phyloP scores from a whole-genome alignment of 2,888 invertebrate genomes.

The Frankliniella fusca region DNA sequence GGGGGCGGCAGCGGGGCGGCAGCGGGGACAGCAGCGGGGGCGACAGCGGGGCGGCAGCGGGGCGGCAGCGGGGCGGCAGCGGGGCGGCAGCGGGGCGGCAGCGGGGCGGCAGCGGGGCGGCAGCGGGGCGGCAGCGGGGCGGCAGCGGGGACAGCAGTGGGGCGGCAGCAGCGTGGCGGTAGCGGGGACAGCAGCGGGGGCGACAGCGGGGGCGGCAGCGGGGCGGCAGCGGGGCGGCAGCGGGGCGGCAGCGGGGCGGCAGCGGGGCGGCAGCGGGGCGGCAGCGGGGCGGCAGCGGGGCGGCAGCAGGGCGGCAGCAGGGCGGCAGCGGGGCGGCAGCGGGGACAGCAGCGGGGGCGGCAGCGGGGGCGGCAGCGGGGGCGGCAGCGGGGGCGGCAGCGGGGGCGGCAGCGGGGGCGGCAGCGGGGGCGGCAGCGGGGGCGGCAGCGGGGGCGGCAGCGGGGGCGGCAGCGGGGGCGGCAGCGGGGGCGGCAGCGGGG shows the following conservation, averaged over 20 bases:
- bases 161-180: too few relatives aligned
- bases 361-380: background rate
- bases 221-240: too few relatives aligned
- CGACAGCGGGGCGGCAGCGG: too few relatives aligned
- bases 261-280: too few relatives aligned
- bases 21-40: too few relatives aligned
- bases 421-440: background rate
- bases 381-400: background rate
- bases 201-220: too few relatives aligned
- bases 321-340: background rate
- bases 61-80: background rate
- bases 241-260: too few relatives aligned
- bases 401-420: background rate
- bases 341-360: background rate
- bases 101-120: background rate
- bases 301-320: too few relatives aligned
- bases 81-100: background rate
- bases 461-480: background rate
- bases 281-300: too few relatives aligned
- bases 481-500: background rate
- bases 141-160: background rate
- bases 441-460: background rate
- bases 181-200: too few relatives aligned
- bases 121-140: background rate
- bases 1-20: background rate